Base-by-base conservation (phyloP, 2,113 vertebrate genomes). In the Neotragus moschatus region DNA sequence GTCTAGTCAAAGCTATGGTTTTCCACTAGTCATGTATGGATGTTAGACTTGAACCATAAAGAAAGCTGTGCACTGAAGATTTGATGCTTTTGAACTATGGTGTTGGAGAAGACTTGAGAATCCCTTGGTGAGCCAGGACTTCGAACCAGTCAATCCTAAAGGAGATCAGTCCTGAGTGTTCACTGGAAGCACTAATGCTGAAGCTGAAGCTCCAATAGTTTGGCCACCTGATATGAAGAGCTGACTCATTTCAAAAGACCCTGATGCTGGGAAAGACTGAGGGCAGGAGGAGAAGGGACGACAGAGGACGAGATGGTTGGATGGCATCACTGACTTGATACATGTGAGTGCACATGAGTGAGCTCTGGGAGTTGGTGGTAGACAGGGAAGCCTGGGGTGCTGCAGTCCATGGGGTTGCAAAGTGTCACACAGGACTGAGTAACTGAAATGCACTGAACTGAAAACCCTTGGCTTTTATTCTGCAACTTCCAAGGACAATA, bases 91-190 rank as follows among this genome's bases (percentile, higher is more conserved):
- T 70, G n/a, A 70, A 70, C 19, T 70, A 10, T 3, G 66, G 19
- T 70, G 10, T 70, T 70, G n/a, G 66, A 70, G 66, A 70, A 70
- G n/a, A 39, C 66, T 70, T 70, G 66, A 70, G 66, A 70, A 3
- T 70, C 66, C 5, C n/a, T 39, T 70, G n/a, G n/a, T 0, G 0
- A 39, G n/a, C 1, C 9, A 70, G n/a, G 9, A 70, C 17, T 21
- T 70, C 2, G 0, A 36, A 36, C 9, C n/a, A 70, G n/a, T 21
- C 66, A 23, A 70, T 10, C 9, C n/a, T 70, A 36, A 36, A 70
- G 19, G 17, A 70, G 17, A 23, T 36, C 19, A 70, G 63, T 70
- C n/a, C n/a, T 23, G 66, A 70, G 8, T 70, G 16, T 39, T 70
- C 66, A 70, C 19, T 70, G 66, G 66, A 6, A 70, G 66, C 19